phyloP scores from a whole-genome alignment of 1,140 invertebrate species.

The Calosoma granatense region DNA sequence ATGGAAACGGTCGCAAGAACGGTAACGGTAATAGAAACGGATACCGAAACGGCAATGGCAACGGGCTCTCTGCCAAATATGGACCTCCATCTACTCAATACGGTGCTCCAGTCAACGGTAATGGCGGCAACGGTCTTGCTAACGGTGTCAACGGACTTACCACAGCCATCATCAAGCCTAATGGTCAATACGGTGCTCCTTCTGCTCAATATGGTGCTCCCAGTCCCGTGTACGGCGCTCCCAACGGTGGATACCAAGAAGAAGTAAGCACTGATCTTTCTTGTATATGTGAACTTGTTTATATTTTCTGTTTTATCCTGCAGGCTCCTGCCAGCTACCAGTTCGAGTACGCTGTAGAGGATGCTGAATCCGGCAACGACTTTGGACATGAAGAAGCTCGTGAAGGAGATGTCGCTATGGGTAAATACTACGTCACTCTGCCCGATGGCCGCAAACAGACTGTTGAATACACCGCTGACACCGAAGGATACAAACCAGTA shows the following conservation, averaged over 20 bases:
- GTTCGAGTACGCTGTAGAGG: constrained; percentile 57
- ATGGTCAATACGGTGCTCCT: constrained; percentile 22
- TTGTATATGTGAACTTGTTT: too few relatives aligned
- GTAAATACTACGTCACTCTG: constrained; percentile 54
- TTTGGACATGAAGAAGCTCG: constrained; percentile 55
- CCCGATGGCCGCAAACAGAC: constrained; percentile 59
- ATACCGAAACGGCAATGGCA: not conserved
- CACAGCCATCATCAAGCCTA: constrained; percentile 16
- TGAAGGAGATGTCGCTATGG: constrained; percentile 47
- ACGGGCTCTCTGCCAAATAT: not conserved
- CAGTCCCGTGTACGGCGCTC: constrained; percentile 32
- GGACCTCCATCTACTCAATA: not conserved
- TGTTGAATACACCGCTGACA: constrained; percentile 62
- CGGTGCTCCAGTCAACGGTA: not conserved
- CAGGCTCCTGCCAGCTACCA: constrained; percentile 52
- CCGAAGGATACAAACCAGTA: constrained; percentile 58
- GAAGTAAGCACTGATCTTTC: not conserved
- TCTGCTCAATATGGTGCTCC: constrained; percentile 33
- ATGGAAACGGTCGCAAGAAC: constrained; percentile 15
- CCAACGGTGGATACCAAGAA: constrained; percentile 15
- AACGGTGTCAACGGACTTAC: constrained; percentile 15
- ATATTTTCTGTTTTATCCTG: not conserved
- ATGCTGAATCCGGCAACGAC: constrained; percentile 50
- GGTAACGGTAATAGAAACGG: not conserved
- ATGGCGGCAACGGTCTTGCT: not conserved